phyloP scores from a whole-genome alignment of 2,797 vertebrate species.

The Spheniscus humboldti region DNA sequence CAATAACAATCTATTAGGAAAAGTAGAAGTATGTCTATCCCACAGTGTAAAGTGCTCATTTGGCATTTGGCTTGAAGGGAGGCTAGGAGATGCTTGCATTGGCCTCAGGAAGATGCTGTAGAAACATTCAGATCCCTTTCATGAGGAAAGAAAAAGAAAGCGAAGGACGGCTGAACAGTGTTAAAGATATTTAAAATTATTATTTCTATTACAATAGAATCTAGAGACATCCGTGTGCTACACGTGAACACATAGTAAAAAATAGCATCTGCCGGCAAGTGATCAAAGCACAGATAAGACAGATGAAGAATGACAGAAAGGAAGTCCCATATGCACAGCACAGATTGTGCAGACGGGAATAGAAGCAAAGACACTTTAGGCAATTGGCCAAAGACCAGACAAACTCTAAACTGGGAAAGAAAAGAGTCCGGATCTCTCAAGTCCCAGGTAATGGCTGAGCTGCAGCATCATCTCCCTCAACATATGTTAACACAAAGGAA shows the following conservation, averaged over 20 bases:
- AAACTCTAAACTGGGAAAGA: neutral
- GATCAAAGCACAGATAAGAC: neutral
- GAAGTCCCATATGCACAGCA: neutral
- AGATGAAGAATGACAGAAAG: constrained; percentile 6
- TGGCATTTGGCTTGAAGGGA: neutral
- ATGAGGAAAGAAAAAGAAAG: neutral
- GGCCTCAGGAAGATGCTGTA: neutral
- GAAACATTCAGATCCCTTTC: neutral
- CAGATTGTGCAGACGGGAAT: neutral
- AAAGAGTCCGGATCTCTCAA: neutral
- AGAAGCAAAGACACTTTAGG: neutral
- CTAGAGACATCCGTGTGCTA: neutral
- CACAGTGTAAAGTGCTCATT: neutral
- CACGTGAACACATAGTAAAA: neutral
- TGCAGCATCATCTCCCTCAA: neutral
- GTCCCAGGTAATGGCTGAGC: neutral
- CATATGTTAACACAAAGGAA: neutral
- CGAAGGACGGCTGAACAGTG: neutral
- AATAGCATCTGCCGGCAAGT: neutral
- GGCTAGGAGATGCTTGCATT: neutral
- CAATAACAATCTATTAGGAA: neutral
- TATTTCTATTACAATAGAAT: neutral
- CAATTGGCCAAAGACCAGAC: neutral
- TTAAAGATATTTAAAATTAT: neutral
- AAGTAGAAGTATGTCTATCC: neutral